Evolutionary conservation across 2,113 vertebrate species (phyloP).

Genomic region (crab-eating macaque (Macaca fascicularis)): DNA sequence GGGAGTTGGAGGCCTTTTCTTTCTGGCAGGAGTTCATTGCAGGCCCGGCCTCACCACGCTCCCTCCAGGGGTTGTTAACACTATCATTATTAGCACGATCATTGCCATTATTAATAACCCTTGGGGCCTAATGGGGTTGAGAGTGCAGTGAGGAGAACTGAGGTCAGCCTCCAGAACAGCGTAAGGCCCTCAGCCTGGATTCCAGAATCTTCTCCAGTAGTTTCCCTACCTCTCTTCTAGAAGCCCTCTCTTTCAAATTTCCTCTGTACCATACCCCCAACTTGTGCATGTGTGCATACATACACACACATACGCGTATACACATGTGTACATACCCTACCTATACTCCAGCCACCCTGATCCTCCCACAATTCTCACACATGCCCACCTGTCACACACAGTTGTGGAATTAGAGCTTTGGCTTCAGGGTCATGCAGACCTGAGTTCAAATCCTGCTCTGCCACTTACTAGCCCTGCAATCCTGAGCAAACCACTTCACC

Average conservation of each 20-base stretch:
- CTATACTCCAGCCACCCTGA: not conserved
- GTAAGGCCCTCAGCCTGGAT: not conserved
- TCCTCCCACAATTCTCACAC: not conserved
- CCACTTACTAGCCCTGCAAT: too few relatives aligned
- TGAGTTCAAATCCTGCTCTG: not conserved
- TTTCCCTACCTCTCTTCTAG: not conserved
- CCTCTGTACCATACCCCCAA: not conserved
- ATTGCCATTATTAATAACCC: not conserved
- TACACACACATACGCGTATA: rapidly evolving
- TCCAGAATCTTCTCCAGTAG: not conserved
- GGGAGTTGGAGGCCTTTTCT: not conserved
- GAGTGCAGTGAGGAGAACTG: not conserved
- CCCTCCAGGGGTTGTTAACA: not conserved
- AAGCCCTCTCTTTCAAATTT: not conserved
- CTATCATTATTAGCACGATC: not conserved
- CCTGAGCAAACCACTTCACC: not conserved
- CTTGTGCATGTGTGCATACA: rapidly evolving
- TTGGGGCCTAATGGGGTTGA: not conserved
- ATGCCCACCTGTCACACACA: too few relatives aligned
- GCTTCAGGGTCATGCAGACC: not conserved
- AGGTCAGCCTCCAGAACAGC: not conserved
- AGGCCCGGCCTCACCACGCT: rapidly evolving
- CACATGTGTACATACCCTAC: rapidly evolving
- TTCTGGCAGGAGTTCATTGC: not conserved
- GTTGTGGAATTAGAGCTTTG: not conserved